Base-by-base conservation (phyloP, 1,140 invertebrate species). In the Neodiprion virginianus region DNA sequence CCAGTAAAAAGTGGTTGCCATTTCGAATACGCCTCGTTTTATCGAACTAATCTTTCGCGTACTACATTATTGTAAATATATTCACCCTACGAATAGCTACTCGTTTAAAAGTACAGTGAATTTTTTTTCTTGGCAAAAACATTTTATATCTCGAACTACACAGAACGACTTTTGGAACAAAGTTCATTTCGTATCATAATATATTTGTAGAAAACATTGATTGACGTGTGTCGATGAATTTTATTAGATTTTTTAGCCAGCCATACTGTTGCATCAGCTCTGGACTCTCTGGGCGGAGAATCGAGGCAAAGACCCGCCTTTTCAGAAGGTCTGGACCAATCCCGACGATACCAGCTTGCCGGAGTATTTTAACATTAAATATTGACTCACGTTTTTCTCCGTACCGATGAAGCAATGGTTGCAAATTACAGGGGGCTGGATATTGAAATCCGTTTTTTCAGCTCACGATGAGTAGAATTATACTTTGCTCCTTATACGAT, bases 211-310 rank as follows among this genome's bases (percentile, higher is more conserved):
- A 61, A 61, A 61, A 61, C n/a, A 61, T 61, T 17, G 53, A 61
- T 61, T 17, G 7, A 17, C 8, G n/a, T 61, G 53, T 14, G 11
- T 8, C 53, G 8, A 0, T 12, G 11, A 61, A 61, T 61, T 61
- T 61, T 61, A 61, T 61, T 61, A 5, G 3, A 61, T 61, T 76
- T 75, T 74, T 61, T 47, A 72, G 79, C 82, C 85, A 85, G 85
- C 85, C 86, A 86, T 86, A 76, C 76, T 76, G 75, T 53, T 68
- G 67, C 77, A 79, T 77, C 66, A 79, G 79, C 72, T 75, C 72
- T 72, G 83, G 86, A 84, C 82, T 85, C 72, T 75, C 72, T 72
- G 83, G 86, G 85, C 83, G 86, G 84, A 83, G 84, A 81, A 83
- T 79, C 80, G 72, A 73, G 68, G 48, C 47, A 28, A 76, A 77